Conservation (phyloP, 2,113 vertebrate species). For the Dendrocopos noguchii region DNA sequence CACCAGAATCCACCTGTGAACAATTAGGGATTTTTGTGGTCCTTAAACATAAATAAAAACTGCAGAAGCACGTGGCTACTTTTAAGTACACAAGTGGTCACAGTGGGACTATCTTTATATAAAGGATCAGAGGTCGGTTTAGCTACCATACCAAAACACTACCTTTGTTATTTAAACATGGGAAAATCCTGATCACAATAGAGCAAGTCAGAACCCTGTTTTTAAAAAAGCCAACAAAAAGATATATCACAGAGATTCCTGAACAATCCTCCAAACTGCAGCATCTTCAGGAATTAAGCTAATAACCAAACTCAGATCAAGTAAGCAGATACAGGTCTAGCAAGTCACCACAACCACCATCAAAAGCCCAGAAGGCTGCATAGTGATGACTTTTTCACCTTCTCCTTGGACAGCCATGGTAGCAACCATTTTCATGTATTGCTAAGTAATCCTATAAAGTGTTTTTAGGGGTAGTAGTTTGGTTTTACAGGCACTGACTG, state of each 20-base stretch:
- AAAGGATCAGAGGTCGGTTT: neutral
- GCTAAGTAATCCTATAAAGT: neutral
- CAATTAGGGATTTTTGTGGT: neutral
- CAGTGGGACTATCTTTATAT: neutral
- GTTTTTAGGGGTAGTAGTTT: accelerated
- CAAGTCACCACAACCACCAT: neutral
- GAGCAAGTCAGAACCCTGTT: neutral
- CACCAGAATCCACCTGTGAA: neutral
- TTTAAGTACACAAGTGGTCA: accelerated
- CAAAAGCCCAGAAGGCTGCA: neutral
- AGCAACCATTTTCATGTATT: neutral
- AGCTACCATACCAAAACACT: neutral
- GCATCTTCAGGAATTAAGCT: accelerated
- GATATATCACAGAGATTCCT: accelerated
- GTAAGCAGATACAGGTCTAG: neutral
- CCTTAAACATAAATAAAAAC: neutral
- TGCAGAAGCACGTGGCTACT: neutral
- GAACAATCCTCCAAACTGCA: neutral
- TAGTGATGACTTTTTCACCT: accelerated
- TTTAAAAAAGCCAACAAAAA: neutral
- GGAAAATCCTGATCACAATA: neutral
- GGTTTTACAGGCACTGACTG: neutral
- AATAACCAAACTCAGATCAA: accelerated
- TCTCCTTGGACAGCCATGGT: accelerated
- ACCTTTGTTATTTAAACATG: neutral